A percentile compares a stretch with the other conserved stretches of the same genome.
Evolutionary conservation across 1,140 invertebrate genomes (phyloP).

Genomic region (Halyomorpha halys): DNA sequence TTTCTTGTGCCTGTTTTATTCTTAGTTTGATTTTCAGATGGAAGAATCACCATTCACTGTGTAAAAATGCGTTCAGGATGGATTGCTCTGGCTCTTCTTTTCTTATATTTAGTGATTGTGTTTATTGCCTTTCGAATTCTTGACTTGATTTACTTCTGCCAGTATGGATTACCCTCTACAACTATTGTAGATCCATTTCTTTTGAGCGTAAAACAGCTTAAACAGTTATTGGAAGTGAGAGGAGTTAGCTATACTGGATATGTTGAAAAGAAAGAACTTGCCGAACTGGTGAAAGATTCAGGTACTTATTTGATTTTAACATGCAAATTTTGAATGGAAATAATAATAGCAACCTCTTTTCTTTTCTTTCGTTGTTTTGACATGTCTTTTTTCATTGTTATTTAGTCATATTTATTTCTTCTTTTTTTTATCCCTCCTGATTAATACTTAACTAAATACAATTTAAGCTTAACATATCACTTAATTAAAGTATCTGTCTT

Average conservation of each 20-base stretch:
- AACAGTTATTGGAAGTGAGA: constrained; percentile 40
- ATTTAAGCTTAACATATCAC: too few relatives aligned
- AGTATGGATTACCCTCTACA: constrained; percentile 30
- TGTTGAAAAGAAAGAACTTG: constrained; percentile 43
- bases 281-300: constrained; percentile 38
- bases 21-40: not conserved
- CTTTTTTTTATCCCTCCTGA: too few relatives aligned
- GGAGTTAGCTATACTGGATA: constrained; percentile 42
- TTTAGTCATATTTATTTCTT: too few relatives aligned
- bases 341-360: not conserved
- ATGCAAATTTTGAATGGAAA: not conserved
- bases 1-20: not conserved
- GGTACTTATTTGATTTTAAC: constrained; percentile 33
- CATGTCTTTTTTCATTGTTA: too few relatives aligned
- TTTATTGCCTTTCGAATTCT: constrained; percentile 31
- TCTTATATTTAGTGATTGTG: constrained; percentile 32
- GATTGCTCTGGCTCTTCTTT: constrained; percentile 27
- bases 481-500: too few relatives aligned
- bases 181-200: constrained; percentile 39
- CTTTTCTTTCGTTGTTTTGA: too few relatives aligned
- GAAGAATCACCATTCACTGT: not conserved
- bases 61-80: constrained; percentile 25
- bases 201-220: constrained; percentile 42
- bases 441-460: too few relatives aligned
- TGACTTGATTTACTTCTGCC: constrained; percentile 33